Evolutionary conservation across 2,888 invertebrate genomes (phyloP).

Genomic region (Rhynchonema sp.): DNA sequence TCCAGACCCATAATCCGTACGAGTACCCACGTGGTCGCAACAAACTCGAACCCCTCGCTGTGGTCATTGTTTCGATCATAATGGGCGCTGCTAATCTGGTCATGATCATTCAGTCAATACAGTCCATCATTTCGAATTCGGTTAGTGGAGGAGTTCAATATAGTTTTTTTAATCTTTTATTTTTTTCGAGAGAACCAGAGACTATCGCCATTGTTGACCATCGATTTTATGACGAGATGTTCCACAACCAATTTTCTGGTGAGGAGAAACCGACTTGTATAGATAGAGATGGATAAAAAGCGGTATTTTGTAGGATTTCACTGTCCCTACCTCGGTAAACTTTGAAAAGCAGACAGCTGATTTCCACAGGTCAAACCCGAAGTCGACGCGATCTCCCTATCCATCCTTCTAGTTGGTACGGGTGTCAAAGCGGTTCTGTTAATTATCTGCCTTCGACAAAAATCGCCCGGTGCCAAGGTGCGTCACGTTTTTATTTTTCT

Average conservation of each 20-base stretch:
- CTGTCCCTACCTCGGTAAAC: too few species aligned
- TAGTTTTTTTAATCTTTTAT: too few species aligned
- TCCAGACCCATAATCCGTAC: constrained; percentile 25
- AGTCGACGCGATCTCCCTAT: constrained; percentile 14
- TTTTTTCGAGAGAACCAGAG: too few species aligned
- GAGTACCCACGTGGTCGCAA: constrained; percentile 31
- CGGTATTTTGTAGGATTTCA: too few species aligned
- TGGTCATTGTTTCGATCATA: constrained; percentile 32
- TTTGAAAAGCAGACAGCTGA: too few species aligned
- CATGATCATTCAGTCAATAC: constrained; percentile 29
- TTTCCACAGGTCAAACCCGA: constrained; percentile 10
- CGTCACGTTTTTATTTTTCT: too few species aligned
- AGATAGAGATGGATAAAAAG: too few species aligned
- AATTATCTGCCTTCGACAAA: constrained; percentile 18
- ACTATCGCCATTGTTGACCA: too few species aligned
- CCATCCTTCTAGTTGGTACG: constrained; percentile 18
- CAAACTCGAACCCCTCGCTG: constrained; percentile 31
- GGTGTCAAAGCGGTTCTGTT: constrained; percentile 17
- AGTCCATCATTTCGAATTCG: constrained; percentile 20
- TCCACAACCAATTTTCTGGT: too few species aligned
- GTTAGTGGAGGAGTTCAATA: too few species aligned
- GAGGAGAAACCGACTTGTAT: too few species aligned
- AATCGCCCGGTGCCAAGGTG: constrained; percentile 12
- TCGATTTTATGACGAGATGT: too few species aligned
- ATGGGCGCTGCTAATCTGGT: constrained; percentile 30